Evolutionary conservation across 2,888 invertebrate species (phyloP), one percentile per base, ranked within the genome.

Genomic region (Beris morrisii): DNA sequence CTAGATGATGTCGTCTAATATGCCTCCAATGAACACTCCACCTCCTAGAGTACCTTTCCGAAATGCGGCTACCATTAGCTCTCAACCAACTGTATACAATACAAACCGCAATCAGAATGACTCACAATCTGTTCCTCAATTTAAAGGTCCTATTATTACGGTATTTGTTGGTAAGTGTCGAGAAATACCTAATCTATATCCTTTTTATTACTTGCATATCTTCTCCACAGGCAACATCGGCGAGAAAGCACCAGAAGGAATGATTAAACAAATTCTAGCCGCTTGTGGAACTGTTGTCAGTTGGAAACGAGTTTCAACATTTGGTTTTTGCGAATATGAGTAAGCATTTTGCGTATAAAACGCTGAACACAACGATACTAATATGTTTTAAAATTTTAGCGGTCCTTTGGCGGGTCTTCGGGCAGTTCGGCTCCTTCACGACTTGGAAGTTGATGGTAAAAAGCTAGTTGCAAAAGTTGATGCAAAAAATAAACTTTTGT

Each of bases 301-400:
- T 74, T 99, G 99, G 99, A 98, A 98, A 82, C 86, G 98, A 68
- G 97, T 98, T 15, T 94, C 95, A 78, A 95, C 94, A 1, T 98
- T 98, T 82, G 98, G 98, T 9, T 99, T 98, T 83, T 96, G 97
- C 83, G 98, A 98, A 83, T 95, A 94, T 81, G 94, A 93, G 71
- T 83, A 82, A 74, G 31, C 5, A 32, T 6, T 4, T 32, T 7
- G 30, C 7, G 32, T 4, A 9, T 30, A 38, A 38, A 38, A 38
- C 9, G 38, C 9, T 38, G 7, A 38, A 22, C 22, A 22, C 22
- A 22, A 22, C 22, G 22, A 15, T 30, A 12, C 61, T 52, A 15
- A 55, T 30, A n/a, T 46, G 53, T 64, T 22, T 67, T 44, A 56
- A 57, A 22, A 57, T 71, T 74, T 6, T 64, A 81, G 81, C 72